These are phyloP conservation scores for Engraulis encrasicolus DNA, from an alignment of 2,113 vertebrate species.

Conservation along the genomic window DNA sequence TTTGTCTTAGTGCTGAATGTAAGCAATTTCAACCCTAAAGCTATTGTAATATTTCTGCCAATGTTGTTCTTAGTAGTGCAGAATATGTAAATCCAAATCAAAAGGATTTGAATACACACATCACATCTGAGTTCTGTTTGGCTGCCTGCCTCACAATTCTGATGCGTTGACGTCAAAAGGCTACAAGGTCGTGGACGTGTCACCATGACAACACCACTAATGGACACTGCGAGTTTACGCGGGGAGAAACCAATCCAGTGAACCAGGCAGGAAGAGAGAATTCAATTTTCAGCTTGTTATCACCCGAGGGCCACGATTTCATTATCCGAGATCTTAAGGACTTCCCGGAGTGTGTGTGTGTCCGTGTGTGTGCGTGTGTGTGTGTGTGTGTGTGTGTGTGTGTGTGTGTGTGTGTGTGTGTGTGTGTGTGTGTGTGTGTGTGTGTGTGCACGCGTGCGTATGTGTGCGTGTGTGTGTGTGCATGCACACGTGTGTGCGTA, in stretches of 20 bases:
- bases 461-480: neutral
- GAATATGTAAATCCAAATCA: neutral
- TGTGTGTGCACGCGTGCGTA: neutral
- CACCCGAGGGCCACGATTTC: slow-evolving; percentile 7
- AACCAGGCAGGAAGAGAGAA: slow-evolving; percentile 9
- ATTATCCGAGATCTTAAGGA: slow-evolving; percentile 9
- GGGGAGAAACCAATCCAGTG: neutral
- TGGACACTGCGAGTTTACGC: neutral
- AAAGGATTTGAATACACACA: neutral
- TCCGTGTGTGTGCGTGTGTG: neutral
- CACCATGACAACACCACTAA: slow-evolving; percentile 4
- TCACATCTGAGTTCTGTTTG: neutral
- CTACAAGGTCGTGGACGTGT: neutral
- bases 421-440: neutral
- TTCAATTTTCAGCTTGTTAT: slow-evolving; percentile 18
- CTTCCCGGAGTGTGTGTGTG: neutral
- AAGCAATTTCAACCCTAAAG: neutral
- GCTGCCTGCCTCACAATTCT: slow-evolving; percentile 1
- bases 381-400: neutral
- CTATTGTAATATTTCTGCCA: neutral
- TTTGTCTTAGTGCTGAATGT: neutral
- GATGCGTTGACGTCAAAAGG: neutral
- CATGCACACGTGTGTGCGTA: neutral
- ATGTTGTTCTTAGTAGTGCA: neutral
- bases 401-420: neutral